A percentile compares a stretch with the other conserved stretches of the same genome.
Conservation (phyloP, 2,888 invertebrate species). For the Megalurothrips usitatus region DNA sequence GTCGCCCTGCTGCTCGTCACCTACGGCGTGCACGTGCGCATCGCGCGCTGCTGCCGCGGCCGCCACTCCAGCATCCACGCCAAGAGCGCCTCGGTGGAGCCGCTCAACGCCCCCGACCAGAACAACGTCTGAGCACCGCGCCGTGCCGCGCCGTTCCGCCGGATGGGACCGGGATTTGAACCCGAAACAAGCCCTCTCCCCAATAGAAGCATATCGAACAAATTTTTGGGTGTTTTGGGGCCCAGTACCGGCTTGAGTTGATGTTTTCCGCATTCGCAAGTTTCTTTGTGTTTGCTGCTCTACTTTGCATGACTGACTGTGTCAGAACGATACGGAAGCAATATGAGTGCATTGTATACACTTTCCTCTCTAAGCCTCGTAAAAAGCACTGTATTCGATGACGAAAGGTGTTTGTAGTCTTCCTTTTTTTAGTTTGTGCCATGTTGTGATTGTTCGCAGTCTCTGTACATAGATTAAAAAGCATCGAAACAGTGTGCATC, state of each 20-base stretch:
- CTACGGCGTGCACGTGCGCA: not conserved
- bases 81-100: constrained; percentile 3
- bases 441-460: not conserved
- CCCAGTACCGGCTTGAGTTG: not conserved
- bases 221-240: not conserved
- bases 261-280: not conserved
- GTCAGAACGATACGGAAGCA: no score
- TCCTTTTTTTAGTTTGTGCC: not conserved
- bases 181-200: not conserved
- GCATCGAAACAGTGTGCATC: not conserved
- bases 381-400: no score
- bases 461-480: not conserved
- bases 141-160: not conserved
- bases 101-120: constrained; percentile 6
- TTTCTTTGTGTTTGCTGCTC: no score
- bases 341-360: no score
- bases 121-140: not conserved
- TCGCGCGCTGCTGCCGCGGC: constrained; percentile 4
- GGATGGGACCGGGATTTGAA: not conserved
- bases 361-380: no score
- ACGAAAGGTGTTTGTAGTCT: not conserved
- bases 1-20: not conserved
- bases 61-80: not conserved
- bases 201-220: not conserved
- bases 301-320: no score